phyloP scores from a whole-genome alignment of 2,113 vertebrate genomes.

The Colossoma macropomum region DNA sequence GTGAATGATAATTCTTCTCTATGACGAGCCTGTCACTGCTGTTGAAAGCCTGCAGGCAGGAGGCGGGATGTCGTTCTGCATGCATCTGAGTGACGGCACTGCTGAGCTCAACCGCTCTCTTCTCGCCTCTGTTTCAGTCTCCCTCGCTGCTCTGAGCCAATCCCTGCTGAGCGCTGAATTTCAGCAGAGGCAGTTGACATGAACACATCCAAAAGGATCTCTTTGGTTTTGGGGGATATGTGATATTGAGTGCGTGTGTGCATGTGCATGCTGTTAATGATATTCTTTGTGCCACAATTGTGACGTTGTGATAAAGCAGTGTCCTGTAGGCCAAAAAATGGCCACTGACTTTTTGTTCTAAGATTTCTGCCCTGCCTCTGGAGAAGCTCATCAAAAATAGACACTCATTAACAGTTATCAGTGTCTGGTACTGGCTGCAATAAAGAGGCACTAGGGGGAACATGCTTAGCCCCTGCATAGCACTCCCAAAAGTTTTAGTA shows the following conservation, averaged over 20 bases:
- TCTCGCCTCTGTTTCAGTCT: background rate
- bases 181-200: background rate
- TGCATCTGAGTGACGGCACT: constrained; percentile 45
- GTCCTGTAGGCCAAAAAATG: background rate
- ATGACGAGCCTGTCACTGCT: constrained; percentile 38
- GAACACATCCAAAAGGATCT: constrained; percentile 8
- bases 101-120: constrained; percentile 24
- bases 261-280: background rate
- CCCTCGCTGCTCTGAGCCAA: background rate
- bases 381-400: background rate
- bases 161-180: constrained; percentile 26
- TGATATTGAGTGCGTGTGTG: background rate
- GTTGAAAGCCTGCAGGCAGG: constrained; percentile 20
- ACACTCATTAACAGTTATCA: background rate
- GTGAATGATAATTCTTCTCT: constrained; percentile 50
- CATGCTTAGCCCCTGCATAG: too few species aligned
- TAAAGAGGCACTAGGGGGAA: background rate
- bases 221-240: background rate
- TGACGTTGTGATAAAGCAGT: background rate
- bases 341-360: background rate
- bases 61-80: constrained; percentile 47
- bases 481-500: too few species aligned
- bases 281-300: background rate
- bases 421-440: background rate
- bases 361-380: background rate